Conservation (phyloP, 2,888 invertebrate species). For the Scrobipalpa atriplicella region DNA sequence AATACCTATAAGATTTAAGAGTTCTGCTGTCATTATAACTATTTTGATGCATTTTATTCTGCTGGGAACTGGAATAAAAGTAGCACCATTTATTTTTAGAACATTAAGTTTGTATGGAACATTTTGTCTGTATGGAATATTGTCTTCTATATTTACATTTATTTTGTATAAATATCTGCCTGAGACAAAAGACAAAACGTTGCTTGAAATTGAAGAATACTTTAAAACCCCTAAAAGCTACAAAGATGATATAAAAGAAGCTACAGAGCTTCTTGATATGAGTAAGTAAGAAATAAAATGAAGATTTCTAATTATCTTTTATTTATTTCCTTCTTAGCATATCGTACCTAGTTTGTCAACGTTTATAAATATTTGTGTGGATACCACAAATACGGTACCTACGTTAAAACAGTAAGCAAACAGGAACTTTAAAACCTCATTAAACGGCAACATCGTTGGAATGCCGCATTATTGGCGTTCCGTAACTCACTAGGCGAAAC, state of each 20-base stretch:
- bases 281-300: slow-evolving; percentile 2
- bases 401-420: background rate
- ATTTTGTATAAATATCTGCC: slow-evolving; percentile 39
- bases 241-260: background rate
- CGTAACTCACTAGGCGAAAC: too few species aligned
- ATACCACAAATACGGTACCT: too few species aligned
- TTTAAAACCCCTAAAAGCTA: slow-evolving; percentile 3
- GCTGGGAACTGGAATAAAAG: slow-evolving; percentile 53
- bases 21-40: slow-evolving; percentile 47
- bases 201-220: slow-evolving; percentile 29
- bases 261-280: background rate
- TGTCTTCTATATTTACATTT: slow-evolving; percentile 35
- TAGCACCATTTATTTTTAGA: slow-evolving; percentile 54
- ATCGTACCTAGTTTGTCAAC: too few species aligned
- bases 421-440: background rate
- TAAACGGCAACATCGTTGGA: background rate
- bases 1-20: slow-evolving; percentile 56
- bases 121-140: slow-evolving; percentile 44
- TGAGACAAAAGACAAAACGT: slow-evolving; percentile 44
- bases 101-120: slow-evolving; percentile 53
- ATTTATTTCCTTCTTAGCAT: too few species aligned
- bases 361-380: too few species aligned
- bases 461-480: background rate
- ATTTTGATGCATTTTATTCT: slow-evolving; percentile 50
- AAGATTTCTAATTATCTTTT: background rate